These are phyloP conservation scores for Drosophila flavopinicola DNA, from an alignment of 2,888 invertebrate species.

Conservation along the genomic window DNA sequence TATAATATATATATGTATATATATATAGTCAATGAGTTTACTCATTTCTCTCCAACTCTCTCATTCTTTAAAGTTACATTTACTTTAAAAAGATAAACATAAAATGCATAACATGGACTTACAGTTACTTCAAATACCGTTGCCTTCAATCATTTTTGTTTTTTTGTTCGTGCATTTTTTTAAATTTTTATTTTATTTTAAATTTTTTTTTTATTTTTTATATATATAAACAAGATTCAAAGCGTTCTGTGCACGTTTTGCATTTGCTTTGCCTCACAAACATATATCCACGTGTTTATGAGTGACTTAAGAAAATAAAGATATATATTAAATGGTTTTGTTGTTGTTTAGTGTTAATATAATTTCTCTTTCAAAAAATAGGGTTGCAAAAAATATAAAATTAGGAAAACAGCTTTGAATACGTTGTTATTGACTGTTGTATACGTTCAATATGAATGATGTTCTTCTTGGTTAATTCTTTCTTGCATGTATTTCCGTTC, in stretches of 20 bases:
- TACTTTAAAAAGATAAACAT: constrained; percentile 60
- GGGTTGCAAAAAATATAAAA: too few species aligned
- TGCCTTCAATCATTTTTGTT: constrained; percentile 20
- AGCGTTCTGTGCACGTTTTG: constrained; percentile 41
- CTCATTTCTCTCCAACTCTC: constrained; percentile 34
- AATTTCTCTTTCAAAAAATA: constrained; percentile 37
- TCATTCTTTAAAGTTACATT: constrained; percentile 52
- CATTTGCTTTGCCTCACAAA: constrained; percentile 44
- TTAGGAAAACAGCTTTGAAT: constrained; percentile 43
- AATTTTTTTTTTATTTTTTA: constrained; percentile 24
- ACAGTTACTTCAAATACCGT: constrained; percentile 69
- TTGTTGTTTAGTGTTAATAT: constrained; percentile 18
- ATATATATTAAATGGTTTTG: constrained; percentile 31
- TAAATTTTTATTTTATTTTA: constrained; percentile 27
- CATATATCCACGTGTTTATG: constrained; percentile 15
- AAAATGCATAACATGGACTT: constrained; percentile 74
- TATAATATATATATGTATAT: constrained; percentile 21
- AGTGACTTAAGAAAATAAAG: constrained; percentile 49
- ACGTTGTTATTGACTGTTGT: constrained; percentile 41
- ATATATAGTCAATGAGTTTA: constrained; percentile 48
- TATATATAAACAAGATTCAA: constrained; percentile 54
- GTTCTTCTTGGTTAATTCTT: constrained; percentile 8
- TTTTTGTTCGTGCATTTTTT: constrained; percentile 9
- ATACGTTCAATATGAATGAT: constrained; percentile 27
- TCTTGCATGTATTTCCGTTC: constrained; percentile 1